Conservation (phyloP, 2,113 vertebrate genomes). For the Haemorhous mexicanus region DNA sequence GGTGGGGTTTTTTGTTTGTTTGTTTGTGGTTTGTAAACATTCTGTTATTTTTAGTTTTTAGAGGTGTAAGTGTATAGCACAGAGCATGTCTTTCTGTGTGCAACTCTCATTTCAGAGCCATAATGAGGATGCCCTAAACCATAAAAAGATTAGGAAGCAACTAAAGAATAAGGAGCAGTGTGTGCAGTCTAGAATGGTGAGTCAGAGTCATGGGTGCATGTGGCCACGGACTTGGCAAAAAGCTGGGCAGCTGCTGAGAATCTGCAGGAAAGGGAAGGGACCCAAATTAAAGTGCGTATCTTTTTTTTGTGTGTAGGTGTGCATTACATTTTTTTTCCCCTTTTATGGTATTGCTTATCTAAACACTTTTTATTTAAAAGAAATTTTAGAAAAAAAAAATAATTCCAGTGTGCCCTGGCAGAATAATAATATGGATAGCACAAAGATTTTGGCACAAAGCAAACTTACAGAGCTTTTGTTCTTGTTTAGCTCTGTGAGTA, state of each 20-base stretch:
- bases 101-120: background rate
- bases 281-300: background rate
- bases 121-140: background rate
- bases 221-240: background rate
- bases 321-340: no score
- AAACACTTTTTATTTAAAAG: background rate
- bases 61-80: background rate
- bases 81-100: background rate
- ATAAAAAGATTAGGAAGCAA: background rate
- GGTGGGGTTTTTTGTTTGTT: background rate
- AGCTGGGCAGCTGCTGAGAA: background rate
- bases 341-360: background rate
- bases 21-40: background rate
- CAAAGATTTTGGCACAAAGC: background rate
- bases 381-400: background rate
- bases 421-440: background rate
- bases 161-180: background rate
- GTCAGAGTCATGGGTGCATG: conserved; percentile 7
- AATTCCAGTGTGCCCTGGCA: background rate
- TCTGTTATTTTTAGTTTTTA: background rate
- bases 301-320: no score
- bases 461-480: background rate
- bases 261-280: background rate
- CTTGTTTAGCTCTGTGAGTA: background rate
- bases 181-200: background rate